These are phyloP conservation scores for Piezodorus guildinii DNA, from an alignment of 1,140 invertebrate species.

Conservation along the genomic window DNA sequence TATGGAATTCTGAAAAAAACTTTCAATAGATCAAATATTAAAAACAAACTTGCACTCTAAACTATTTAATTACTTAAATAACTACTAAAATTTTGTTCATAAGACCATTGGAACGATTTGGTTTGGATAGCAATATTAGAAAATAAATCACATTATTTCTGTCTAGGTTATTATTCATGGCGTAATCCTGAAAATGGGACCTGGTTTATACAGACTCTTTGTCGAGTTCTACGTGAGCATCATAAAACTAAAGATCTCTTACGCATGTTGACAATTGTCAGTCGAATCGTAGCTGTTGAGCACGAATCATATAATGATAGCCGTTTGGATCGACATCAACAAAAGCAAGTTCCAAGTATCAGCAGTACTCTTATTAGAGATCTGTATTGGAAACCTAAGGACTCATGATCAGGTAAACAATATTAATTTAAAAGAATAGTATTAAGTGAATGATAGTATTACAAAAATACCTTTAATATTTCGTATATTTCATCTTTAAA, in stretches of 20 bases:
- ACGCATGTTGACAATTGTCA: slow-evolving; percentile 50
- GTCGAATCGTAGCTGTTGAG: slow-evolving; percentile 47
- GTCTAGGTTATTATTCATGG: slow-evolving; percentile 55
- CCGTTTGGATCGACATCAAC: slow-evolving; percentile 40
- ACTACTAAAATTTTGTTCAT: no score
- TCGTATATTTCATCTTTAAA: no score
- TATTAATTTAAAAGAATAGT: no score
- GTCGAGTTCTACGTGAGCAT: slow-evolving; percentile 41
- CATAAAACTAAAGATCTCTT: slow-evolving; percentile 43
- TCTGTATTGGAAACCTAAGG: slow-evolving; percentile 37
- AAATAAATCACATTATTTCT: slow-evolving; percentile 10
- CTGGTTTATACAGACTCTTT: slow-evolving; percentile 60
- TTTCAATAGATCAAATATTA: no score
- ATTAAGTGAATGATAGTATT: no score
- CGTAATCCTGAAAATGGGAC: slow-evolving; percentile 49
- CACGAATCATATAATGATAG: slow-evolving; percentile 43
- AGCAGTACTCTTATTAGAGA: slow-evolving; percentile 54
- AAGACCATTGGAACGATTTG: no score
- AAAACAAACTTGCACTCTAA: no score
- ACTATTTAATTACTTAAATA: no score
- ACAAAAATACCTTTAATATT: no score
- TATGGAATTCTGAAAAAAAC: no score
- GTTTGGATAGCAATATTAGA: no score
- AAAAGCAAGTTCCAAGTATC: slow-evolving; percentile 56
- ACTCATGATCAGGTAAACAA: no score